A percentile compares a stretch with the other conserved stretches of the same genome.
phyloP scores from a whole-genome alignment of 2,888 invertebrate genomes.

The Panopea generosa region DNA sequence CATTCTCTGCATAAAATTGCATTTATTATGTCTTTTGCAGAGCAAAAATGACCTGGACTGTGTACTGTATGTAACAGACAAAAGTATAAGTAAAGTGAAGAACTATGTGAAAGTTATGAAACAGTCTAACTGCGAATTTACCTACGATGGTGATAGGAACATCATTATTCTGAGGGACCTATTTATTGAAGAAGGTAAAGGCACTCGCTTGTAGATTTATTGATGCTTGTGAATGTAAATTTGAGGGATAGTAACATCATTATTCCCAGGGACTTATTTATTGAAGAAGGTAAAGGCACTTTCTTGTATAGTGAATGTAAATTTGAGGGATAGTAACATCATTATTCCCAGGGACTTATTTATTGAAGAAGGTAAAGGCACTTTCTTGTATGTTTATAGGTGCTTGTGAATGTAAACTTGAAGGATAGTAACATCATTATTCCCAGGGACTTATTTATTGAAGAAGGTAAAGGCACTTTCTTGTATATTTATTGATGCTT shows the following conservation, averaged over 20 bases:
- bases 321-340: too few relatives aligned
- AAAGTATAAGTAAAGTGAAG: conserved; percentile 15
- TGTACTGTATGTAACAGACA: conserved; percentile 45
- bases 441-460: conserved; percentile 23
- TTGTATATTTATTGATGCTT: too few relatives aligned
- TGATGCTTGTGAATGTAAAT: too few relatives aligned
- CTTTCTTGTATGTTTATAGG: not conserved
- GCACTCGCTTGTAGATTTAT: too few relatives aligned
- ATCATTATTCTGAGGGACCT: conserved; percentile 16
- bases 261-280: conserved; percentile 22
- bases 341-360: too few relatives aligned
- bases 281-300: not conserved
- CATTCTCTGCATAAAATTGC: too few relatives aligned
- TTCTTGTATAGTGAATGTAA: too few relatives aligned
- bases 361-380: too few relatives aligned
- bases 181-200: conserved; percentile 5
- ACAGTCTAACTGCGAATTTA: conserved; percentile 16
- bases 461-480: too few relatives aligned
- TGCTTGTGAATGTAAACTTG: too few relatives aligned
- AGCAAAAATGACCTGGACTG: not conserved
- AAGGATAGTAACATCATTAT: not conserved
- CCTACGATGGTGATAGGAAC: not conserved
- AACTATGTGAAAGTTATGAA: conserved; percentile 22
- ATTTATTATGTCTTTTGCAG: conserved; percentile 18
- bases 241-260: not conserved